phyloP scores from a whole-genome alignment of 1,140 invertebrate species.

The Macrobrachium rosenbergii region DNA sequence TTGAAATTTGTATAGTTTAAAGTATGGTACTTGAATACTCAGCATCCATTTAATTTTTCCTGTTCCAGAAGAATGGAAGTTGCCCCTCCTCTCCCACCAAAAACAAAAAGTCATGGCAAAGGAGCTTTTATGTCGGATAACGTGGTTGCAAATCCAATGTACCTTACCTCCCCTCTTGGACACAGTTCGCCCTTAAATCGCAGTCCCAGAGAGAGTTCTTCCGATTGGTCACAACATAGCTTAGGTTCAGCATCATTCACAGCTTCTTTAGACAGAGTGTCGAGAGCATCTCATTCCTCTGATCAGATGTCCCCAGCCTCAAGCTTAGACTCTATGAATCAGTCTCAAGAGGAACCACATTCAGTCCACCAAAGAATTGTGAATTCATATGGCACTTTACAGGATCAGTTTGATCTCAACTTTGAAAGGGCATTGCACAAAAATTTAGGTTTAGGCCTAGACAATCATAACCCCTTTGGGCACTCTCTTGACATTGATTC shows the following conservation, averaged over 20 bases:
- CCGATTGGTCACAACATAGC: conserved; percentile 35
- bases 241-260: conserved; percentile 24
- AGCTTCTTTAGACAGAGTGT: conserved; percentile 31
- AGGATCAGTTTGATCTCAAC: conserved; percentile 29
- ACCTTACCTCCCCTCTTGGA: conserved; percentile 29
- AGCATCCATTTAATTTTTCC: conserved; percentile 55
- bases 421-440: conserved; percentile 31
- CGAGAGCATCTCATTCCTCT: conserved; percentile 70
- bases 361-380: conserved; percentile 31
- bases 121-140: conserved; percentile 50
- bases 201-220: conserved; percentile 37
- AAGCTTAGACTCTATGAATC: conserved; percentile 87
- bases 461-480: background rate
- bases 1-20: background rate
- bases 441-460: background rate
- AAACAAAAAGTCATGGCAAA: conserved; percentile 72
- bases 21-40: background rate
- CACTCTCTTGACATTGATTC: background rate
- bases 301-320: conserved; percentile 80
- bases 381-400: conserved; percentile 34
- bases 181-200: conserved; percentile 48
- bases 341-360: conserved; percentile 76
- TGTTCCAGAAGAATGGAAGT: conserved; percentile 66
- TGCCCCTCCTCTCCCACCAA: conserved; percentile 82
- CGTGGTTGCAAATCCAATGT: background rate